Evolutionary conservation across 2,113 vertebrate genomes (phyloP).

Genomic region (Arvicanthis niloticus): DNA sequence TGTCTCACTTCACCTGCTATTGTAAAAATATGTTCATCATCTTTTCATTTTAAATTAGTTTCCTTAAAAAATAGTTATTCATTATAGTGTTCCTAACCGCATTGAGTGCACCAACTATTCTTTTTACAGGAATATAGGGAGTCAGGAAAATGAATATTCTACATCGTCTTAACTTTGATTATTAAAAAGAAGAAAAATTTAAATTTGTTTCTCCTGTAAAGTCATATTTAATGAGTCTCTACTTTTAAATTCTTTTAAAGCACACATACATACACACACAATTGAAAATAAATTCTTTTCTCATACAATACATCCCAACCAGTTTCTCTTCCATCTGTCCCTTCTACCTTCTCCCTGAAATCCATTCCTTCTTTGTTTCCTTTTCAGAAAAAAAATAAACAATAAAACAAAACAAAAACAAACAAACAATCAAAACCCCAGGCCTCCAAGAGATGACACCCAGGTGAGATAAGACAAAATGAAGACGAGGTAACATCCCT

Average conservation of each 20-base stretch:
- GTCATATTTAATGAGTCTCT: background rate
- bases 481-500: background rate
- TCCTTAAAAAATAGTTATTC: background rate
- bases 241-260: background rate
- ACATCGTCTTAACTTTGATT: background rate
- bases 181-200: background rate
- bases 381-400: background rate
- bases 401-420: no score
- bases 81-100: background rate
- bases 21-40: constrained; percentile 21
- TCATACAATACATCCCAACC: background rate
- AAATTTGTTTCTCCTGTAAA: background rate
- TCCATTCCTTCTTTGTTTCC: background rate
- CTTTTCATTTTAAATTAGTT: constrained; percentile 31
- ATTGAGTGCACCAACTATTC: background rate
- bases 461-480: background rate
- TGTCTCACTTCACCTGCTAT: background rate
- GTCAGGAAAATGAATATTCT: background rate
- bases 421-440: background rate
- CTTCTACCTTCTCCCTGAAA: background rate
- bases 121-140: background rate
- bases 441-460: background rate
- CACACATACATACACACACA: background rate
- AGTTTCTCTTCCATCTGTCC: background rate
- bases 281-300: background rate